Conservation (phyloP, 2,113 vertebrate genomes). For the Rhabdomys dilectus region DNA sequence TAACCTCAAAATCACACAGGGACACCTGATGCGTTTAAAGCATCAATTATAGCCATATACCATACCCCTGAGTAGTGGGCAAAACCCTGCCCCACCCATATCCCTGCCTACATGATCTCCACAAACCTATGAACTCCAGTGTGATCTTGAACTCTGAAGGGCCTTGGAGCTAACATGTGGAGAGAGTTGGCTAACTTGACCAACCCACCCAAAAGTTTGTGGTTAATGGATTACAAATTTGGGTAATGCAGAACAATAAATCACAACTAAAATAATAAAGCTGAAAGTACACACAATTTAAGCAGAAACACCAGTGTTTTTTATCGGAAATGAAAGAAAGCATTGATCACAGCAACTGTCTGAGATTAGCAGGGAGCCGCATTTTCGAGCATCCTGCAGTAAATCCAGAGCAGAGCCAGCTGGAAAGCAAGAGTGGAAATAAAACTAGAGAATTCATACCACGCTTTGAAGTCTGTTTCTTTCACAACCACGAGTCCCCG, state of each 20-base stretch:
- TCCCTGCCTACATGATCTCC: neutral
- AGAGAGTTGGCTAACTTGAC: conserved; percentile 69
- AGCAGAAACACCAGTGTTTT: conserved; percentile 86
- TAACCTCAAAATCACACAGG: conserved; percentile 48
- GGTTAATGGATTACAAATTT: conserved; percentile 84
- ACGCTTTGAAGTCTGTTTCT: conserved; percentile 76
- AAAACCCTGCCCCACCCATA: neutral
- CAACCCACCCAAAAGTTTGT: conserved; percentile 75
- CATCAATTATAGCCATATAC: neutral
- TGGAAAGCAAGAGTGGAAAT: conserved; percentile 85
- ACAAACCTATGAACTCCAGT: conserved; percentile 40
- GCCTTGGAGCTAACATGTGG: conserved; percentile 34
- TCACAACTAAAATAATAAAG: conserved; percentile 87
- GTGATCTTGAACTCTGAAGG: neutral
- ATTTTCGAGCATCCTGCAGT: conserved; percentile 89
- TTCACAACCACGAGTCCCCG: conserved; percentile 71
- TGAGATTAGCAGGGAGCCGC: conserved; percentile 86
- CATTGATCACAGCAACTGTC: conserved; percentile 87
- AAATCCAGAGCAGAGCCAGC: conserved; percentile 88
- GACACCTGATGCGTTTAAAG: conserved; percentile 56
- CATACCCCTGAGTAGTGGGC: neutral
- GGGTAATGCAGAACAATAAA: conserved; percentile 84
- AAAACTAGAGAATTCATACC: conserved; percentile 77
- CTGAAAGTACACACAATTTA: conserved; percentile 86
- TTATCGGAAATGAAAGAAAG: conserved; percentile 84